Evolutionary conservation across 2,797 vertebrate genomes (phyloP).

Genomic region (Crypturellus tataupa): DNA sequence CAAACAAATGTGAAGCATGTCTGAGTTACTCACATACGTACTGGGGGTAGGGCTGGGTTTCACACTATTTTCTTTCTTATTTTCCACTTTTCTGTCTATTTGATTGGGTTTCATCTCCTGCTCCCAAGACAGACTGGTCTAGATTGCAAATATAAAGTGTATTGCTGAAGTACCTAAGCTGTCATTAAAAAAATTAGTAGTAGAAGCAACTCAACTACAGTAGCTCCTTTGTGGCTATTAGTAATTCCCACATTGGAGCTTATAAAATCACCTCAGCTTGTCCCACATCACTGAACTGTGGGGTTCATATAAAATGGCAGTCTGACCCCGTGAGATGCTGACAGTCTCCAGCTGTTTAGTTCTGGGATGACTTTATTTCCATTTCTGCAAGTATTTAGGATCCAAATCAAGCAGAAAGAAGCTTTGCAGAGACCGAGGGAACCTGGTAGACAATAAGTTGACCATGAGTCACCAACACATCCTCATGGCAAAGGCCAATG

Average conservation of each 20-base stretch:
- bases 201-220: not conserved
- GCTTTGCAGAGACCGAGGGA: not conserved
- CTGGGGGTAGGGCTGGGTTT: not conserved
- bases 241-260: not conserved
- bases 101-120: not conserved
- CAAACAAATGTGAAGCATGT: not conserved
- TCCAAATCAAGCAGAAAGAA: not conserved
- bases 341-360: not conserved
- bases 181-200: not conserved
- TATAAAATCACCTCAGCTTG: not conserved
- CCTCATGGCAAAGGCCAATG: not conserved
- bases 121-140: not conserved
- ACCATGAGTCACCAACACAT: not conserved
- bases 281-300: not conserved
- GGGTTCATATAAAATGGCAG: not conserved
- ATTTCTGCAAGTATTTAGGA: not conserved
- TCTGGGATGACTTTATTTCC: not conserved
- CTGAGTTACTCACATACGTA: not conserved
- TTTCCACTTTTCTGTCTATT: not conserved
- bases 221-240: not conserved
- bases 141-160: not conserved
- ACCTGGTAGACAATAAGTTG: not conserved
- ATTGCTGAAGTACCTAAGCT: not conserved
- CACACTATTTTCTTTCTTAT: accelerated
- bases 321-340: not conserved